These are phyloP conservation scores for Monopterus albus DNA, from an alignment of 2,113 vertebrate genomes.

Conservation along the genomic window DNA sequence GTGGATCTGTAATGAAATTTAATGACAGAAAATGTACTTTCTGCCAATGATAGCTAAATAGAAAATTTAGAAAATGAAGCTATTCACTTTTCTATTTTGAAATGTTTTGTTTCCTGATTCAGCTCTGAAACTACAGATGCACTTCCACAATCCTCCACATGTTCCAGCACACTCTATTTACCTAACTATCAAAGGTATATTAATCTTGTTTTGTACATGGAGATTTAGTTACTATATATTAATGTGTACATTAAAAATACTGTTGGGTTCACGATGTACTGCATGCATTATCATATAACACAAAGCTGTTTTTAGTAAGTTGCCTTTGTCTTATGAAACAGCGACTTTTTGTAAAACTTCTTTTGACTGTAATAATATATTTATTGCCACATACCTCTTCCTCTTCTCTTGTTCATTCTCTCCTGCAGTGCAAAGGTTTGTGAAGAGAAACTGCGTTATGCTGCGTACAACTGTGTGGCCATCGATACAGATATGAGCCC, in stretches of 20 bases:
- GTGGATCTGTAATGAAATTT: not conserved
- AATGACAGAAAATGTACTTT: not conserved
- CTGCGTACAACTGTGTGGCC: slow-evolving; percentile 97
- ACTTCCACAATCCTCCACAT: slow-evolving; percentile 95
- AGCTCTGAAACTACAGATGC: slow-evolving; percentile 96
- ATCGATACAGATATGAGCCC: slow-evolving; percentile 98
- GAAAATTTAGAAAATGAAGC: not conserved
- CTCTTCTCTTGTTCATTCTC: slow-evolving; percentile 12
- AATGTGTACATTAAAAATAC: not conserved
- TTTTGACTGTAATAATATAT: not conserved
- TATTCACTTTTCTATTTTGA: not conserved
- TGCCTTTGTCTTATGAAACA: not conserved
- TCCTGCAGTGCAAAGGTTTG: slow-evolving; percentile 91
- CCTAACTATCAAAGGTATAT: slow-evolving; percentile 93
- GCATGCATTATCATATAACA: not conserved
- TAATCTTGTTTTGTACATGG: not conserved
- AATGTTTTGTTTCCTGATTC: slow-evolving; percentile 23
- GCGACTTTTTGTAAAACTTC: not conserved
- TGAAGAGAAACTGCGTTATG: slow-evolving; percentile 97
- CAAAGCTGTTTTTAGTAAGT: not conserved
- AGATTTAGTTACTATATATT: not conserved
- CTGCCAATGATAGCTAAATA: not conserved
- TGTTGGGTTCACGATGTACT: not conserved
- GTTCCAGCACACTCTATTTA: slow-evolving; percentile 95
- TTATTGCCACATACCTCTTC: rapidly evolving